These are phyloP conservation scores for Sebastiscus albofasciatus DNA, from an alignment of 2,797 vertebrate species.

Conservation along the genomic window DNA sequence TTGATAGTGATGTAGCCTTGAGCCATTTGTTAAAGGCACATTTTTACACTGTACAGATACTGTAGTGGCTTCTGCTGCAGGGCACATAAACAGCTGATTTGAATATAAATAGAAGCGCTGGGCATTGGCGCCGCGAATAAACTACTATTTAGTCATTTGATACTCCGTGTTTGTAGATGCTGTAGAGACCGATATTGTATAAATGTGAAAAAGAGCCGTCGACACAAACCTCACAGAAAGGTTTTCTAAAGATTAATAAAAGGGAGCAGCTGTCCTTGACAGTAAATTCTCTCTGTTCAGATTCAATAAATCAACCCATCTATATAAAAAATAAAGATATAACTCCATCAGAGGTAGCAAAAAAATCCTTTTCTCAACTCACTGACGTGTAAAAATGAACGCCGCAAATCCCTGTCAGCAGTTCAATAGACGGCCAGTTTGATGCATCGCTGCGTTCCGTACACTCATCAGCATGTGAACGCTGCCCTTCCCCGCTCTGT, in stretches of 20 bases:
- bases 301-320: background rate
- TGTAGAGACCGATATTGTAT: background rate
- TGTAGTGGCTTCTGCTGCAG: background rate
- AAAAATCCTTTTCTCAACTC: background rate
- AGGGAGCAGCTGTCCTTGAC: background rate
- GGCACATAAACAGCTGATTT: slow-evolving; percentile 6
- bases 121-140: background rate
- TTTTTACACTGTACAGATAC: slow-evolving; percentile 1
- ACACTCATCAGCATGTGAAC: slow-evolving; percentile 51
- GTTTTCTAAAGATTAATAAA: background rate
- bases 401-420: slow-evolving; percentile 5
- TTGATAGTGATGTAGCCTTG: slow-evolving; percentile 11
- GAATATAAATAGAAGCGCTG: background rate
- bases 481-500: slow-evolving; percentile 40
- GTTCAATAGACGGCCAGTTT: background rate
- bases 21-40: slow-evolving; percentile 4
- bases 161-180: background rate
- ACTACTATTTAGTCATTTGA: background rate
- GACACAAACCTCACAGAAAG: background rate
- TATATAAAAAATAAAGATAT: background rate
- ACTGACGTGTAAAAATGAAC: background rate
- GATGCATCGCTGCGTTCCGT: slow-evolving; percentile 16
- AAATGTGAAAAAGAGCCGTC: background rate
- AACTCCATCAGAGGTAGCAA: background rate
- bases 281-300: background rate